Conservation (phyloP, 1,140 invertebrate species). For the Caenorhabditis tropicalis region DNA sequence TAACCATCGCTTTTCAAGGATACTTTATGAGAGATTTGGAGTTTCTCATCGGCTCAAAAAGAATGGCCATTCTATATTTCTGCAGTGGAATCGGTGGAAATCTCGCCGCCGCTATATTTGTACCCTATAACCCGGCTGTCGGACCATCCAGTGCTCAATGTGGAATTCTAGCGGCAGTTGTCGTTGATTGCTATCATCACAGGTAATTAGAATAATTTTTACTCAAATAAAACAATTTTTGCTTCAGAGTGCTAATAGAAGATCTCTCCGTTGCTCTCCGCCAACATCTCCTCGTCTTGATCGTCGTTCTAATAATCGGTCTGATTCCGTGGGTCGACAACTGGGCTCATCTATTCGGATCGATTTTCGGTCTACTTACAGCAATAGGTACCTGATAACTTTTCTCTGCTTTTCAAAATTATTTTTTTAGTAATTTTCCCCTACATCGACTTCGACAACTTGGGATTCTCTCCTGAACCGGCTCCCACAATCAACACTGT, state of each 20-base stretch:
- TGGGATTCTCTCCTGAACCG: background rate
- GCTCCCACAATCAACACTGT: background rate
- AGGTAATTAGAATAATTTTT: conserved; percentile 66
- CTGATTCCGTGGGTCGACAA: conserved; percentile 95
- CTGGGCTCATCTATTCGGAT: conserved; percentile 89
- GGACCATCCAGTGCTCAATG: conserved; percentile 92
- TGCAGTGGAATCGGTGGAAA: conserved; percentile 93
- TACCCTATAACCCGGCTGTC: conserved; percentile 87
- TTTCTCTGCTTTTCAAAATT: background rate
- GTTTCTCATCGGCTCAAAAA: conserved; percentile 87
- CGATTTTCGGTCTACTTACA: conserved; percentile 88
- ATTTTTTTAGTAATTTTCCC: conserved; percentile 65
- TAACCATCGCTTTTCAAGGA: conserved; percentile 89
- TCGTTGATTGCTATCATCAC: conserved; percentile 84
- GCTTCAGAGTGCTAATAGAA: background rate
- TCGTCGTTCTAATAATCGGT: conserved; percentile 84
- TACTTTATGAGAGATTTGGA: conserved; percentile 94
- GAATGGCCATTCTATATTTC: conserved; percentile 91
- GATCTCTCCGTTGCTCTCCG: conserved; percentile 77
- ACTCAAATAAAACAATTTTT: background rate
- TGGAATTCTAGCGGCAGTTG: conserved; percentile 86
- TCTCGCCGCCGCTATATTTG: conserved; percentile 92
- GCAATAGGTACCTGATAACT: conserved; percentile 75
- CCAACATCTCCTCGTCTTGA: conserved; percentile 81
- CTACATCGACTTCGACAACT: conserved; percentile 58